A percentile compares a stretch with the other conserved stretches of the same genome.
Evolutionary conservation across 1,140 invertebrate genomes (phyloP).

Genomic region (Drosophila obscura): DNA sequence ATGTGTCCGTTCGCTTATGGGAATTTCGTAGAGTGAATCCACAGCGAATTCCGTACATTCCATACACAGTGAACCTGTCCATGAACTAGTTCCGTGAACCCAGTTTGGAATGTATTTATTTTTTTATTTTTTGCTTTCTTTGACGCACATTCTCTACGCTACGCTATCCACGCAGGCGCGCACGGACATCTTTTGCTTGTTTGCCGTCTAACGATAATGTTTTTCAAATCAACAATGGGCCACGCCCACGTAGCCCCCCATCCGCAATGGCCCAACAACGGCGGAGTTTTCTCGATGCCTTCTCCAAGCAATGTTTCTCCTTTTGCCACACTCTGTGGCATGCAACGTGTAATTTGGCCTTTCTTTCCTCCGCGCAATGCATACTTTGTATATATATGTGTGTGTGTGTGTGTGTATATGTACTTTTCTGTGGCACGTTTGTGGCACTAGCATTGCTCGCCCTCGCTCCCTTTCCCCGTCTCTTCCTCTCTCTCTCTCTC

Average conservation of each 20-base stretch:
- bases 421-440: constrained; percentile 53
- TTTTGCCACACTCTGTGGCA: constrained; percentile 65
- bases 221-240: constrained; percentile 53
- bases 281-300: background rate
- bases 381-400: too few relatives aligned
- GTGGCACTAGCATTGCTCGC: constrained; percentile 32
- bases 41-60: too few relatives aligned
- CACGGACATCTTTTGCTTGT: too few relatives aligned
- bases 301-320: constrained; percentile 25
- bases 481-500: constrained; percentile 15
- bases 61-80: too few relatives aligned
- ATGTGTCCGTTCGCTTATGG: too few relatives aligned
- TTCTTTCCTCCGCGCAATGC: constrained; percentile 50
- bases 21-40: too few relatives aligned
- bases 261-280: background rate
- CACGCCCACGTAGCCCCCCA: constrained; percentile 5
- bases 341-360: constrained; percentile 76
- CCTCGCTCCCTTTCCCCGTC: constrained; percentile 18
- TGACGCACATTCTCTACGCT: background rate
- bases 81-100: too few relatives aligned
- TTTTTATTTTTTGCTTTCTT: background rate
- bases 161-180: constrained; percentile 2
- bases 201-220: constrained; percentile 32
- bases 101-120: too few relatives aligned
- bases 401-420: background rate